These are phyloP conservation scores for Machimus rusticus DNA, from an alignment of 2,888 invertebrate genomes.

Conservation along the genomic window DNA sequence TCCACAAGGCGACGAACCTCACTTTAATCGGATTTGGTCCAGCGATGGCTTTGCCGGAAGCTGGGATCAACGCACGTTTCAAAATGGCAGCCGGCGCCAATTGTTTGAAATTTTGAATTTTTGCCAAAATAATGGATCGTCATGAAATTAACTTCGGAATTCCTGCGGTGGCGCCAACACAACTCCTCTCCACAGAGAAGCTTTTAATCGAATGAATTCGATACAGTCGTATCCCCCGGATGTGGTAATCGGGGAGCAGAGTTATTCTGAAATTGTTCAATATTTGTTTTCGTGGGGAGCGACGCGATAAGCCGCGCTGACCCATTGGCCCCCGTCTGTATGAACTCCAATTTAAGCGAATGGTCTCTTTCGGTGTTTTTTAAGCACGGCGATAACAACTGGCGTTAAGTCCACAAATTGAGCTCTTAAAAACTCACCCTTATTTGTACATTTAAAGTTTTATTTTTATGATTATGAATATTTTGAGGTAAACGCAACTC, in stretches of 20 bases:
- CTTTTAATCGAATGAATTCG: conserved; percentile 4
- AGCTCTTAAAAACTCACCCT: not conserved
- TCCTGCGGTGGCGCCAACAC: not conserved
- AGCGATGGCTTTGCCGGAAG: not conserved
- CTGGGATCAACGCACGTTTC: not conserved
- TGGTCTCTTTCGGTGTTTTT: not conserved
- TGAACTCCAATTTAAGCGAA: not conserved
- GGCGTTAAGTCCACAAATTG: not conserved
- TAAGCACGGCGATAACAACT: not conserved
- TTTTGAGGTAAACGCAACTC: not conserved
- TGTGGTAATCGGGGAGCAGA: not conserved
- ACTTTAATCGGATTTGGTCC: not conserved
- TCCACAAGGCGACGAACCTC: not conserved
- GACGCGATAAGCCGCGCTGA: not conserved
- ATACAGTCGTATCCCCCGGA: not conserved
- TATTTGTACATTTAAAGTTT: not conserved
- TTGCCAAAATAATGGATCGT: not conserved
- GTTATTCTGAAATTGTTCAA: not conserved
- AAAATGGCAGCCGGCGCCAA: conserved; percentile 11
- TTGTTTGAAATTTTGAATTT: not conserved
- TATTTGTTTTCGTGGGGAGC: not conserved
- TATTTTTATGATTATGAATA: too few species aligned
- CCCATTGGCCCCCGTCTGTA: not conserved
- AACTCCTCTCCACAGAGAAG: conserved; percentile 4
- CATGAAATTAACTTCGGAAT: not conserved